A percentile compares a stretch with the other conserved stretches of the same genome.
Evolutionary conservation across 2,113 vertebrate genomes (phyloP).

Genomic region (Cephalopholis sonnerati): DNA sequence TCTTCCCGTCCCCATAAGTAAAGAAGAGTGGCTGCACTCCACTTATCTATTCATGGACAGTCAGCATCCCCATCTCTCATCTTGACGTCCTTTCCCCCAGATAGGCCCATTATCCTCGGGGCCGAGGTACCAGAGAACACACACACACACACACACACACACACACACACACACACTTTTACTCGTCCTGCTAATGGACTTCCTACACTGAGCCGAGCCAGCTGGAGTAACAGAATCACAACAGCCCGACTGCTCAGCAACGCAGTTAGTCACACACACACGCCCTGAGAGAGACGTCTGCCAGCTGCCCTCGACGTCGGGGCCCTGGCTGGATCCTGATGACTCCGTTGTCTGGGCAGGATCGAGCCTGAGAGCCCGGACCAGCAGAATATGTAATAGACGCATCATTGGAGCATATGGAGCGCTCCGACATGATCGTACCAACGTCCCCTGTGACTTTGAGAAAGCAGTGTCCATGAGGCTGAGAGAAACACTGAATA

Average conservation of each 20-base stretch:
- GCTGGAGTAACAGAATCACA: slow-evolving; percentile 64
- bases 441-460: slow-evolving; percentile 5
- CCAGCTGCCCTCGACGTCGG: slow-evolving; percentile 42
- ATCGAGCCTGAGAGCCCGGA: slow-evolving; percentile 26
- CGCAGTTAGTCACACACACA: slow-evolving; percentile 40
- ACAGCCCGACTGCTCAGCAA: slow-evolving; percentile 62
- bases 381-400: slow-evolving; percentile 12
- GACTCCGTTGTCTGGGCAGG: slow-evolving; percentile 43
- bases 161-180: slow-evolving; percentile 32
- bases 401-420: slow-evolving; percentile 20
- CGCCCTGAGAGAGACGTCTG: slow-evolving; percentile 16
- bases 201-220: slow-evolving; percentile 57
- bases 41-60: slow-evolving; percentile 2
- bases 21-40: not conserved
- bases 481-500: slow-evolving; percentile 54
- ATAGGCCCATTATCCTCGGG: slow-evolving; percentile 22
- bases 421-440: not conserved
- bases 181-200: slow-evolving; percentile 52
- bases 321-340: slow-evolving; percentile 20
- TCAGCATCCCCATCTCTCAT: slow-evolving; percentile 29
- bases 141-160: too few species aligned
- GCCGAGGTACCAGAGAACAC: slow-evolving; percentile 20
- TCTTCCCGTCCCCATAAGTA: not conserved
- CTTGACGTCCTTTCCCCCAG: slow-evolving; percentile 22
- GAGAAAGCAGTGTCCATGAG: slow-evolving; percentile 30